Base-by-base conservation (phyloP, 2,888 invertebrate genomes). In the Ceriagrion tenellum region DNA sequence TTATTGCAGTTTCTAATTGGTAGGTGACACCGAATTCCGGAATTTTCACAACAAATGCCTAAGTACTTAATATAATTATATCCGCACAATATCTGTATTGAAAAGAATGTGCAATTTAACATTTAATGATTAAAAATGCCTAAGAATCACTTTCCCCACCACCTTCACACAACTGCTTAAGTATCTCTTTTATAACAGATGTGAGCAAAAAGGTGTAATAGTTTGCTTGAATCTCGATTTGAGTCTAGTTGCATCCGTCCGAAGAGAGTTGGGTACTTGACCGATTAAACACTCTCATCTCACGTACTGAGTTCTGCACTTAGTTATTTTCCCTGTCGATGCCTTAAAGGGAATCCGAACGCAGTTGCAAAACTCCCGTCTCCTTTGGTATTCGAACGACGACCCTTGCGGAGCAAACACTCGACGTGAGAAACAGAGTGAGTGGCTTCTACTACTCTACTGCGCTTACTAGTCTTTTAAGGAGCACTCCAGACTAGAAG, bases 251-350 rank as follows among this genome's bases (percentile, higher is more conserved):
- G 4, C n/a, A 30, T 81, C 81, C 13, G 8, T 12, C 81, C 35
- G 35, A 35, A 10, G 81, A 35, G 81, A 81, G 35, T 16, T 3
- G 16, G 35, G 81, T 35, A 30, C 35, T 81, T 16, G 35, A 16
- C 35, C 35, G 81, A 3, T 3, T 16, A 18, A 35, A 30, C 81
- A 81, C 81, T 35, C n/a, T 10, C n/a, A 35, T 18, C 30, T 3
- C 30, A 35, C 81, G 81, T 81, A 81, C 69, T n/a, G 69, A 69
- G 81, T 81, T 81, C 81, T 30, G 81, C 81, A 81, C 81, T 81
- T 16, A 81, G 81, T 35, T 81, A 35, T 35, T 81, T 35, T 81
- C 13, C 13, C 81, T 35, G 35, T 13, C 35, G 35, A 81, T 2
- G 81, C 81, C 30, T 13, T 81, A 81, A 81, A 35, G 81, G 81